A percentile compares a stretch with the other conserved stretches of the same genome.
Evolutionary conservation across 2,113 vertebrate genomes (phyloP).

Genomic region (Pseudonaja textilis): DNA sequence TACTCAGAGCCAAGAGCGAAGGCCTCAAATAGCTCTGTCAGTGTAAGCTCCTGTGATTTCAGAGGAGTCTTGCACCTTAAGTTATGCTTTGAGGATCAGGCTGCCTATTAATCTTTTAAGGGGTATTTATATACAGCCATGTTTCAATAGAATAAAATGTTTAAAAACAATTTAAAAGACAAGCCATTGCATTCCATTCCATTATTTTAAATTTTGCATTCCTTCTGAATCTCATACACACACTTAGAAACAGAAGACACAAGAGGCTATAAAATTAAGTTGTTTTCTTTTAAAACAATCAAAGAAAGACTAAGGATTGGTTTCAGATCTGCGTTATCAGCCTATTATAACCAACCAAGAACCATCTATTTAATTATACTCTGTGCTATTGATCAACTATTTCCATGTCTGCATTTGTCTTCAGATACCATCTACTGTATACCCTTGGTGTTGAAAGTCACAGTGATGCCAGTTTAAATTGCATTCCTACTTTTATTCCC

Average conservation of each 20-base stretch:
- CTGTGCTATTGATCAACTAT: conserved; percentile 70
- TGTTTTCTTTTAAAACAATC: conserved; percentile 41
- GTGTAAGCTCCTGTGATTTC: background rate
- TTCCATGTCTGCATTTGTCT: conserved; percentile 53
- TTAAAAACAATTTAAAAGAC: conserved; percentile 55
- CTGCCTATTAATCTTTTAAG: conserved; percentile 58
- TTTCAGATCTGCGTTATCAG: conserved; percentile 55
- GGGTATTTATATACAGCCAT: conserved; percentile 69
- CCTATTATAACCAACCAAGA: conserved; percentile 65
- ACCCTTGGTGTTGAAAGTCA: conserved; percentile 69
- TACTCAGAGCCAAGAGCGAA: conserved; percentile 57
- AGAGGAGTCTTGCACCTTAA: background rate
- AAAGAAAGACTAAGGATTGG: conserved; percentile 50
- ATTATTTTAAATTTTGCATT: conserved; percentile 55
- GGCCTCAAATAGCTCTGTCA: conserved; percentile 11
- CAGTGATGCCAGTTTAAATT: conserved; percentile 67
- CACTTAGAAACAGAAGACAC: conserved; percentile 61
- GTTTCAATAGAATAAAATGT: conserved; percentile 64
- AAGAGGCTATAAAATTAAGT: conserved; percentile 63
- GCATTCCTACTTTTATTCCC: conserved; percentile 53
- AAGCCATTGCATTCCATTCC: conserved; percentile 54
- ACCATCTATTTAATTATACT: conserved; percentile 53
- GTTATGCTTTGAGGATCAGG: conserved; percentile 35
- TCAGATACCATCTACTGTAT: conserved; percentile 57
- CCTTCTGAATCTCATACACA: conserved; percentile 64